Evolutionary conservation across 2,113 vertebrate genomes (phyloP).

Genomic region (Oriolus oriolus): DNA sequence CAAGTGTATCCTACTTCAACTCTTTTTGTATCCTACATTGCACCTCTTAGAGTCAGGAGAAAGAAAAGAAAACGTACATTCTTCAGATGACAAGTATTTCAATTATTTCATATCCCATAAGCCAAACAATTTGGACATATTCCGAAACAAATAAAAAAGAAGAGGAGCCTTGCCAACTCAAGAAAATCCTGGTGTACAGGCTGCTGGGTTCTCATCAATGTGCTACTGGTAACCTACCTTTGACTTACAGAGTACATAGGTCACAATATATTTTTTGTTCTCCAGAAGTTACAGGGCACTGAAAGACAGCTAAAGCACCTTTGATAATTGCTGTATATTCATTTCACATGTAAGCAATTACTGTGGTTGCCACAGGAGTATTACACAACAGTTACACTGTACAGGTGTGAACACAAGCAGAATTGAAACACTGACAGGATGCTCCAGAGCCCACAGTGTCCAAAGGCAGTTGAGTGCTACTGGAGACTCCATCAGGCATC

Average conservation of each 20-base stretch:
- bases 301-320: not conserved
- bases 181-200: not conserved
- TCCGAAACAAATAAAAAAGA: not conserved
- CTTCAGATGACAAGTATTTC: not conserved
- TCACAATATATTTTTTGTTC: not conserved
- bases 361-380: not conserved
- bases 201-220: not conserved
- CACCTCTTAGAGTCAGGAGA: not conserved
- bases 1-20: not conserved
- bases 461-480: not conserved
- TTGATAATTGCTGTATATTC: not conserved
- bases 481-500: not conserved
- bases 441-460: not conserved
- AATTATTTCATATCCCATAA: not conserved
- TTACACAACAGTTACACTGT: not conserved
- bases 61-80: fast-evolving
- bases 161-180: not conserved
- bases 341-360: not conserved
- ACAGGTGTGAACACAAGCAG: not conserved
- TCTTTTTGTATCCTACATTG: not conserved
- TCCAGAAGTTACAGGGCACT: not conserved
- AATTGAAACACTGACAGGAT: not conserved
- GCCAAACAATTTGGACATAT: not conserved
- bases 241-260: not conserved
- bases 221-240: not conserved